Evolutionary conservation across 2,113 vertebrate genomes (phyloP), one percentile per base, ranked within the genome.

Genomic region (Pterocles gutturalis): DNA sequence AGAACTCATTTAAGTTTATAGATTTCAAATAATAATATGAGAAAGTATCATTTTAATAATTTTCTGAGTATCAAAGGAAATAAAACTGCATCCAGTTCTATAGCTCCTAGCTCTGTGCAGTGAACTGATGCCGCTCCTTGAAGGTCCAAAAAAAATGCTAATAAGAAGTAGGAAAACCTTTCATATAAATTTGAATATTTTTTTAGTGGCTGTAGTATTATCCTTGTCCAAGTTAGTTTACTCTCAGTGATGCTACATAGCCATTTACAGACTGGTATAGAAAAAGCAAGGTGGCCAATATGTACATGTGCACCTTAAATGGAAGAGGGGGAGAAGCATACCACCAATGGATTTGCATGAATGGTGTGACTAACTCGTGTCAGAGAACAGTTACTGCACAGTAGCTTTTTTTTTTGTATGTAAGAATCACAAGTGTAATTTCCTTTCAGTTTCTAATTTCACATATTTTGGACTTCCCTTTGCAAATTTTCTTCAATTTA

Each of bases 201-300:
- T 73, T 76, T 55, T 76, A 17, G 25, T 51, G 55, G 11, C 51
- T 78, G 6, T 10, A 41, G 4, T 22, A 8, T 43, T 49, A 41
- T 24, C 53, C 16, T 41, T 84, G 46, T 51, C 38, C 45, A 22
- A 8, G 22, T 10, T 65, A 28, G 3, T 58, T 66, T 49, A 0
- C 9, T 64, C 0, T 64, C 62, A 26, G 0, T 2, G 2, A 1
- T 89, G 17, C 38, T 60, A 1, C 25, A 7, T 4, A 38, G 36
- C 28, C 17, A 2, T 66, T 70, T 81, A 20, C 24, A 55, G 54
- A 7, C 24, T 57, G 25, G 7, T 24, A 3, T 2, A 41, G 54
- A 28, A 45, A 6, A 57, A 60, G 43, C 60, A 73, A 13, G 4
- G 20, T 31, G 61, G 12, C 29, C 45, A 18, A 1, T 19, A 5